phyloP scores from a whole-genome alignment of 2,113 vertebrate genomes.

The Heloderma charlesbogerti region DNA sequence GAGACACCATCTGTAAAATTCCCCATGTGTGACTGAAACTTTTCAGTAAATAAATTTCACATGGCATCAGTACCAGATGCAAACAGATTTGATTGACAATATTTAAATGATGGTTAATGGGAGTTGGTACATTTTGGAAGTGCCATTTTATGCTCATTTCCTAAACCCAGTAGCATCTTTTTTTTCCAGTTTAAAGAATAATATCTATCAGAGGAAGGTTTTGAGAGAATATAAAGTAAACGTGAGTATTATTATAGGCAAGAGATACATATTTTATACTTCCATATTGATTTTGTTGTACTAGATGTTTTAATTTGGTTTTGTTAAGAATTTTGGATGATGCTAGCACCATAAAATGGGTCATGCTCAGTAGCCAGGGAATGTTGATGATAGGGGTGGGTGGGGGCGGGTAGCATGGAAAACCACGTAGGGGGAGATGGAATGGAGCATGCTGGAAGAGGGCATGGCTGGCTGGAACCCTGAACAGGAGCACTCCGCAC shows the following conservation, averaged over 20 bases:
- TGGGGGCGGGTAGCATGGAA: not conserved
- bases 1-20: conserved; percentile 90
- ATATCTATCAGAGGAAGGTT: conserved; percentile 19
- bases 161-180: conserved; percentile 7
- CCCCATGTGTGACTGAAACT: conserved; percentile 92
- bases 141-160: conserved; percentile 32
- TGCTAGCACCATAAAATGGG: not conserved
- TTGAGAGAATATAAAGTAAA: not conserved
- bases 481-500: not conserved
- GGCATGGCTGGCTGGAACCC: not conserved
- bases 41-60: conserved; percentile 85
- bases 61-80: conserved; percentile 77
- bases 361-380: not conserved
- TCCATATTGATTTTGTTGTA: conserved; percentile 9
- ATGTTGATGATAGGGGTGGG: not conserved
- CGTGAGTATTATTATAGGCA: not conserved
- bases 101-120: conserved; percentile 80
- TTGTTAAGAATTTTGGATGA: conserved; percentile 14
- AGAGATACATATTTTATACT: not conserved
- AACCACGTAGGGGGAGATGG: not conserved
- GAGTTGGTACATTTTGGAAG: conserved; percentile 45
- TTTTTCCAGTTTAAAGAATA: conserved; percentile 10
- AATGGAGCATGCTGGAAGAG: not conserved
- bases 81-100: conserved; percentile 80
- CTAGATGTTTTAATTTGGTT: not conserved